Percentiles rank a stretch among this genome's conserved stretches.
Conservation (phyloP, 1,140 invertebrate genomes). For the Pachypeltis micranthus region DNA sequence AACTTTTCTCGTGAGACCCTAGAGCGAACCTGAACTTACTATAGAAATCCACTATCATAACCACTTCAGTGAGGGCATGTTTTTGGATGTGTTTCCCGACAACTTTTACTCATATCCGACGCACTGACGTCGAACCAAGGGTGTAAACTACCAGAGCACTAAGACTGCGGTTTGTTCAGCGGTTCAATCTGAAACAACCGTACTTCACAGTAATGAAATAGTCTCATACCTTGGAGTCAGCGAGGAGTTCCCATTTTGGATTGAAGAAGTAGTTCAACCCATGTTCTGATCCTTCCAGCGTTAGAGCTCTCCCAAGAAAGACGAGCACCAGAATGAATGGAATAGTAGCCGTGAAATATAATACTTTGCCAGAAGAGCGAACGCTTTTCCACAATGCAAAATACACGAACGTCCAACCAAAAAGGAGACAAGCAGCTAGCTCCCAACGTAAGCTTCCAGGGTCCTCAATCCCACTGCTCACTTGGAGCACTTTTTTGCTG, state of each 20-base stretch:
- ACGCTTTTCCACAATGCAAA: constrained; percentile 89
- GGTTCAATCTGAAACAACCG: not conserved
- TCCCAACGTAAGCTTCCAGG: constrained; percentile 74
- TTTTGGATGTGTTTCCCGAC: too few relatives aligned
- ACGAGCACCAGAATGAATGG: constrained; percentile 72
- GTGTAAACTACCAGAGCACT: too few relatives aligned
- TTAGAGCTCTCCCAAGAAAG: constrained; percentile 64
- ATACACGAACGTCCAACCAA: constrained; percentile 82
- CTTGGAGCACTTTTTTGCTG: constrained; percentile 71
- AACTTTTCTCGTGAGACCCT: too few relatives aligned
- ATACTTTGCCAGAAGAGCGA: constrained; percentile 63
- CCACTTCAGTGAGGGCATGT: too few relatives aligned
- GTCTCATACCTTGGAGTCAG: constrained; percentile 66
- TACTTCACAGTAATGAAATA: not conserved
- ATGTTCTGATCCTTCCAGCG: constrained; percentile 64
- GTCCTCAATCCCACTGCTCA: constrained; percentile 66
- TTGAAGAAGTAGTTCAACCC: constrained; percentile 75
- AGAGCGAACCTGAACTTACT: too few relatives aligned
- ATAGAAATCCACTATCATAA: too few relatives aligned
- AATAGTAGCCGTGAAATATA: constrained; percentile 77
- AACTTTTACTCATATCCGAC: too few relatives aligned
- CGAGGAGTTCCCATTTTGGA: constrained; percentile 73
- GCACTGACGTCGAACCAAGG: too few relatives aligned
- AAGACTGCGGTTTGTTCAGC: not conserved
- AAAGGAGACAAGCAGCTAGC: constrained; percentile 68